Percentiles rank a stretch among this genome's conserved stretches.
Conservation (phyloP, 2,888 invertebrate genomes). For the Ceriagrion tenellum region DNA sequence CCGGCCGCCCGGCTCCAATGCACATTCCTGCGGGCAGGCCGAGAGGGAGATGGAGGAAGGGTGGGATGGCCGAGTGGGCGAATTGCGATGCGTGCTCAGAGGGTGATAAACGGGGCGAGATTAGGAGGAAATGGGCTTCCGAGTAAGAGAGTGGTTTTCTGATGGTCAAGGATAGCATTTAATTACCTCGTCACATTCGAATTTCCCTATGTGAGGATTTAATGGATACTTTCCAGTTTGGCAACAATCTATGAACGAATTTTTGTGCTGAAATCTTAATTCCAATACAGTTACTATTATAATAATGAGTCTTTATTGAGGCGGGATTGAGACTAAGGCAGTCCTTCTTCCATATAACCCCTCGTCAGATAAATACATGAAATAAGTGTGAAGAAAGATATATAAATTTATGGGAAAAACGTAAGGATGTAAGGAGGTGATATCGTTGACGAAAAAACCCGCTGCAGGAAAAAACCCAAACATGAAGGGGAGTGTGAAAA, state of each 20-base stretch:
- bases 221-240: neutral
- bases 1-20: neutral
- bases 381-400: too few relatives aligned
- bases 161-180: neutral
- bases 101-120: constrained; percentile 17
- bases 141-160: neutral
- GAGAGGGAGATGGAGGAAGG: neutral
- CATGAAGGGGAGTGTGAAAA: too few relatives aligned
- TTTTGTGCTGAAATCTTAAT: neutral
- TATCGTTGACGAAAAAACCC: too few relatives aligned
- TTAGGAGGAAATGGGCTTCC: neutral
- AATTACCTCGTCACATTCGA: neutral
- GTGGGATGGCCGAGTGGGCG: neutral
- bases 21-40: neutral
- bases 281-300: too few relatives aligned
- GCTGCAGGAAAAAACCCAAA: too few relatives aligned
- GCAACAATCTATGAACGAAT: neutral
- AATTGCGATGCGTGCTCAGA: neutral
- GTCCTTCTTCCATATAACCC: too few relatives aligned
- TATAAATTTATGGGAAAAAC: too few relatives aligned
- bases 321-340: too few relatives aligned
- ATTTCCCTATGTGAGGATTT: neutral
- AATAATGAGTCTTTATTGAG: too few relatives aligned
- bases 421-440: too few relatives aligned
- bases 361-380: too few relatives aligned